These are phyloP conservation scores for Pseudochirops corinnae DNA, from an alignment of 2,797 vertebrate species.

Conservation along the genomic window DNA sequence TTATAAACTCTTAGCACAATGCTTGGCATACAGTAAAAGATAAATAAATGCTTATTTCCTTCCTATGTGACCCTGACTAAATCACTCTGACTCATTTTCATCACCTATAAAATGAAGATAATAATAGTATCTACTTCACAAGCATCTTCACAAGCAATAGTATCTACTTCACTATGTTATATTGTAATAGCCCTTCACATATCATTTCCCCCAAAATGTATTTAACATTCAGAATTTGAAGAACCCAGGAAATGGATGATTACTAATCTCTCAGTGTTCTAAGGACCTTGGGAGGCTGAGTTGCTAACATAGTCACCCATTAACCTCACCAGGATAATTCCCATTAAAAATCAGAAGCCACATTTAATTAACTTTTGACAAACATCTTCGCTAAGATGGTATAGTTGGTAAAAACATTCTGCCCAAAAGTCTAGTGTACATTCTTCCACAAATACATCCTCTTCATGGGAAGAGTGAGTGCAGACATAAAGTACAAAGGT, in stretches of 20 bases:
- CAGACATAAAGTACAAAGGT: background rate
- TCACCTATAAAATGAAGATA: background rate
- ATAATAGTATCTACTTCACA: background rate
- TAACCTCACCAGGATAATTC: background rate
- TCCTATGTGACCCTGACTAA: background rate
- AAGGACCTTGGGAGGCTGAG: background rate
- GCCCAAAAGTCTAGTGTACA: background rate
- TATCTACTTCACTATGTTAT: background rate
- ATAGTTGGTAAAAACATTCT: background rate
- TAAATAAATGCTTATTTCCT: conserved; percentile 7
- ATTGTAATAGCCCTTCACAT: background rate
- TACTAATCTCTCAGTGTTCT: background rate
- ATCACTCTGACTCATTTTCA: conserved; percentile 4
- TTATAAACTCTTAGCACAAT: background rate
- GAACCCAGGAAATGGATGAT: background rate
- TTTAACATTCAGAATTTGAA: background rate
- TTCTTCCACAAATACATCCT: background rate
- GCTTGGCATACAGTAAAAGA: background rate
- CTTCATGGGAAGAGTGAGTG: background rate
- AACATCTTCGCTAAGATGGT: background rate
- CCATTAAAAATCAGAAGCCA: background rate
- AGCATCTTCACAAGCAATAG: background rate
- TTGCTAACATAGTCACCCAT: background rate
- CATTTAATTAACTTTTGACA: background rate
- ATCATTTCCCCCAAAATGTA: background rate